Evolutionary conservation across 2,113 vertebrate genomes (phyloP).

Genomic region (Etheostoma cragini): DNA sequence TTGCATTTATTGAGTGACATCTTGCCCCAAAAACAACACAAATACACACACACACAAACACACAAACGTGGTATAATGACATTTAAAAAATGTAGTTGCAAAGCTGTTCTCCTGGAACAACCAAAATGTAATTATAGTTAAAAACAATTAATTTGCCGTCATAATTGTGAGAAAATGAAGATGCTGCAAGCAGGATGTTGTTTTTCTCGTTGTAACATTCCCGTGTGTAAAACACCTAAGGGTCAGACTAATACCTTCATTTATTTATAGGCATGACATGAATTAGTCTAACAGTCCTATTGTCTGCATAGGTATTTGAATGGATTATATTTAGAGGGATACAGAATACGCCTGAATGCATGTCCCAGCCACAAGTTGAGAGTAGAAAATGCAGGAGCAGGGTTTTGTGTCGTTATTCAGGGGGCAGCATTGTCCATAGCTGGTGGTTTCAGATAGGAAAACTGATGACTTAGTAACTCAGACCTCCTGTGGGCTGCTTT

Average conservation of each 20-base stretch:
- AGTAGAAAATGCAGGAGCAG: constrained; percentile 8
- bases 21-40: constrained; percentile 10
- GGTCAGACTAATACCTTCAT: constrained; percentile 63
- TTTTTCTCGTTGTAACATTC: no score
- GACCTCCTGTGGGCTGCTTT: constrained; percentile 20
- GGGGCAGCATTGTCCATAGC: neutral
- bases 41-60: neutral
- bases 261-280: constrained; percentile 55
- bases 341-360: constrained; percentile 35
- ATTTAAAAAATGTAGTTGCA: no score
- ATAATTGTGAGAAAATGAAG: constrained; percentile 59
- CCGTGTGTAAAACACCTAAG: constrained; percentile 56
- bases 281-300: constrained; percentile 68
- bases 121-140: constrained; percentile 58
- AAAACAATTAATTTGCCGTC: constrained; percentile 56
- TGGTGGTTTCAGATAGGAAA: constrained; percentile 34
- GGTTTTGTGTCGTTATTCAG: constrained; percentile 5
- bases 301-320: constrained; percentile 60
- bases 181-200: constrained; percentile 49
- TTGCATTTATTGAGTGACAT: neutral
- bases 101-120: constrained; percentile 47
- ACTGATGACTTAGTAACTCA: constrained; percentile 20
- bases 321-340: constrained; percentile 61
- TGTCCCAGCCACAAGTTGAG: constrained; percentile 19
- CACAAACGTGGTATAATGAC: constrained; percentile 26